Conservation (phyloP, 2,888 invertebrate species). For the Sipunculus nudus region DNA sequence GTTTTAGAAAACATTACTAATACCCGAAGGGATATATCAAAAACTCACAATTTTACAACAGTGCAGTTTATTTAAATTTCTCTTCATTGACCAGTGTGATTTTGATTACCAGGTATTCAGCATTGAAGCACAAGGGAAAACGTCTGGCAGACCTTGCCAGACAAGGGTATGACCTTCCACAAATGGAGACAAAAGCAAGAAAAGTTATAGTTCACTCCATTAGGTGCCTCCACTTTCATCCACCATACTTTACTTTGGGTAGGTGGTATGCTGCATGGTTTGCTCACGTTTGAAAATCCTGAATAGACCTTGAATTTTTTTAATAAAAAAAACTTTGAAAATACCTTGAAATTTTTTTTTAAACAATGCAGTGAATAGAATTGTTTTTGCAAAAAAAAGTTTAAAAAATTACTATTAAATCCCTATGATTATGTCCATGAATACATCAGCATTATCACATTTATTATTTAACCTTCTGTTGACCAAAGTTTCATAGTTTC, state of each 20-base stretch:
- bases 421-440: neutral
- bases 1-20: no score
- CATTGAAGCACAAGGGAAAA: constrained; percentile 23
- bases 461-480: neutral
- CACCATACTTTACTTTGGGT: constrained; percentile 17
- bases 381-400: no score
- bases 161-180: constrained; percentile 13
- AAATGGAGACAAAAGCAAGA: constrained; percentile 10
- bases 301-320: neutral
- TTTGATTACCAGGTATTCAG: constrained; percentile 20
- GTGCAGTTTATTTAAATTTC: no score
- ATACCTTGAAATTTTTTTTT: neutral
- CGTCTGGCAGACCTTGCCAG: constrained; percentile 22
- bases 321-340: neutral
- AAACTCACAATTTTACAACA: no score
- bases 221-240: constrained; percentile 8
- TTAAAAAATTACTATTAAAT: neutral
- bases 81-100: no score
- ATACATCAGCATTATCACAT: neutral
- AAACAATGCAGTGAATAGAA: no score
- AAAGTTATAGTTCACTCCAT: constrained; percentile 7
- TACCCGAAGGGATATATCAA: no score
- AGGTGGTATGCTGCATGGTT: neutral
- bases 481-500: no score
- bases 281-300: neutral